A percentile compares a stretch with the other conserved stretches of the same genome.
Evolutionary conservation across 2,888 invertebrate species (phyloP).

Genomic region (Cotesia congregata): DNA sequence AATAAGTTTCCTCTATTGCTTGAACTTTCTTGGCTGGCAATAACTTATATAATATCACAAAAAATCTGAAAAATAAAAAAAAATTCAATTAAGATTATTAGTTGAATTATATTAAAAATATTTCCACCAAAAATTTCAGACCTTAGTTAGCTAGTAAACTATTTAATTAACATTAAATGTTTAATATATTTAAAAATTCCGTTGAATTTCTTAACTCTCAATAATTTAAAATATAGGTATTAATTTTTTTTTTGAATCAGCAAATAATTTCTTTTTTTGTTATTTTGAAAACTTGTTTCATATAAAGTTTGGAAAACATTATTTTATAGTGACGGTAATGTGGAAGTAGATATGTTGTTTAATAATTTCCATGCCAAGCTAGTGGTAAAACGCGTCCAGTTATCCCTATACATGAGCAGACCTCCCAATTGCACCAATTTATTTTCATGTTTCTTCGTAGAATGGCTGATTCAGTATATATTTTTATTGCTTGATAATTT

Average conservation of each 20-base stretch:
- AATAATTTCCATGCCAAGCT: conserved; percentile 28
- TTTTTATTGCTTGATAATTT: conserved; percentile 36
- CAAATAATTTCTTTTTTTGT: not conserved
- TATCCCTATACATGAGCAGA: conserved; percentile 20
- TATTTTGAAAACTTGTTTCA: conserved; percentile 4
- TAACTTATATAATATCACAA: too few species aligned
- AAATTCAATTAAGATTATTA: not conserved
- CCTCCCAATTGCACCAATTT: conserved; percentile 35
- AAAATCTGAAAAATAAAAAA: too few species aligned
- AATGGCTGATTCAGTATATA: conserved; percentile 19
- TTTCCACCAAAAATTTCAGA: not conserved
- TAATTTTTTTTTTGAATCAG: not conserved
- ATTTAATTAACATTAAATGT: too few species aligned
- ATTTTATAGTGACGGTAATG: conserved; percentile 10
- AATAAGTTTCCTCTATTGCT: not conserved
- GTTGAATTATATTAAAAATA: not conserved
- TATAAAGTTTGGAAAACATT: conserved; percentile 28
- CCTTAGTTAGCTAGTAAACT: too few species aligned
- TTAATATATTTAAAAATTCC: too few species aligned
- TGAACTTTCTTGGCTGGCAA: too few species aligned
- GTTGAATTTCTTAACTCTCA: too few species aligned
- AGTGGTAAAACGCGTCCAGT: conserved; percentile 8
- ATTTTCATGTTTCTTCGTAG: conserved; percentile 29
- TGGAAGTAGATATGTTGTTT: conserved; percentile 16
- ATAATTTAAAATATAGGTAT: too few species aligned